Conservation (phyloP, 2,888 invertebrate species). For the Philereme vetulata region DNA sequence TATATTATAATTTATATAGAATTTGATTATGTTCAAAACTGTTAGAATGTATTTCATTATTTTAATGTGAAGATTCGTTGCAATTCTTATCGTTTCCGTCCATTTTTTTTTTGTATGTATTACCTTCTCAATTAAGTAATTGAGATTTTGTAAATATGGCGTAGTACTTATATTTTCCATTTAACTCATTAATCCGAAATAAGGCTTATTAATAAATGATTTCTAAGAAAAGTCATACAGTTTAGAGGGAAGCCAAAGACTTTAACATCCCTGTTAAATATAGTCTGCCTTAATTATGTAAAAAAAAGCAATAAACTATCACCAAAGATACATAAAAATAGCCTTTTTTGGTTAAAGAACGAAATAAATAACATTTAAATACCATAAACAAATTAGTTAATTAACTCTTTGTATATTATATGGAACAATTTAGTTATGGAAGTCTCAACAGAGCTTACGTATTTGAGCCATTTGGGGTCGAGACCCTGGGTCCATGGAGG, state of each 20-base stretch:
- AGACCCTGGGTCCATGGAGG: too few species aligned
- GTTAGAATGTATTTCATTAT: conserved; percentile 49
- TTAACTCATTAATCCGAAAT: conserved; percentile 28
- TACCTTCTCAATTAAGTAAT: conserved; percentile 53
- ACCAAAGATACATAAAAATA: conserved; percentile 62
- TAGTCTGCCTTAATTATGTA: conserved; percentile 46
- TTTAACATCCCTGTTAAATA: conserved; percentile 49
- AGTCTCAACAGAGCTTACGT: too few species aligned
- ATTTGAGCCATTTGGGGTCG: too few species aligned
- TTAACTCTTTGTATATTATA: too few species aligned
- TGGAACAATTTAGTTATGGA: too few species aligned
- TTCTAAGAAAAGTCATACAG: conserved; percentile 73
- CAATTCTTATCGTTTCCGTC: conserved; percentile 81
- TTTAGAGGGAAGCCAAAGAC: conserved; percentile 81
- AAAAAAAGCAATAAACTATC: conserved; percentile 64
- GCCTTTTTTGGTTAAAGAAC: conserved; percentile 49
- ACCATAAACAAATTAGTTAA: not conserved
- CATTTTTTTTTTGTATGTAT: conserved; percentile 65
- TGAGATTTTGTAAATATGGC: conserved; percentile 55
- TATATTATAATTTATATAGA: conserved; percentile 50
- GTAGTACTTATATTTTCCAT: conserved; percentile 44
- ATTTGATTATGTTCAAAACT: conserved; percentile 64
- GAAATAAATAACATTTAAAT: conserved; percentile 4
- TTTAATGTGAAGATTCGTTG: conserved; percentile 52
- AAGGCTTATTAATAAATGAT: conserved; percentile 46